Evolutionary conservation across 2,113 vertebrate species (phyloP).

Genomic region (Donacobius atricapilla): DNA sequence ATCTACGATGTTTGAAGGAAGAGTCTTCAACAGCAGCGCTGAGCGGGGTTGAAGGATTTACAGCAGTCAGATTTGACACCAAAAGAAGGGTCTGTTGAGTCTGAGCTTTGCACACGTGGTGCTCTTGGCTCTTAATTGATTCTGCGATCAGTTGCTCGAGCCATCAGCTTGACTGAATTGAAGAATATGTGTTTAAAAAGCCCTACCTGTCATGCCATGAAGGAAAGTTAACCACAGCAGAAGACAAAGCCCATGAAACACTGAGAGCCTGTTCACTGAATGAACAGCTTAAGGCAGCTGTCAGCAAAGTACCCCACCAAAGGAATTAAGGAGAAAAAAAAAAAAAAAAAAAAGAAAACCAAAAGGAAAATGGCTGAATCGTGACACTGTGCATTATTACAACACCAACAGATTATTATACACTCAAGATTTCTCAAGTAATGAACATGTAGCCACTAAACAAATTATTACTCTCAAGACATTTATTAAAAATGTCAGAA

Average conservation of each 20-base stretch:
- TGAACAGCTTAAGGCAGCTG: conserved; percentile 70
- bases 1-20: not conserved
- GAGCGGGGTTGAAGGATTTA: not conserved
- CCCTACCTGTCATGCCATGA: conserved; percentile 28
- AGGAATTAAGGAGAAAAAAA: not conserved
- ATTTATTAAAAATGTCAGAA: conserved; percentile 84
- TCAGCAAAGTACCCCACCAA: conserved; percentile 58
- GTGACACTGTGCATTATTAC: conserved; percentile 56
- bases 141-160: not conserved
- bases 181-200: not conserved
- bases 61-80: not conserved
- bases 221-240: conserved; percentile 33
- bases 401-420: conserved; percentile 52
- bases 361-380: conserved; percentile 21
- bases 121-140: not conserved
- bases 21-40: conserved; percentile 32
- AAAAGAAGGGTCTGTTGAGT: not conserved
- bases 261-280: conserved; percentile 67
- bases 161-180: not conserved
- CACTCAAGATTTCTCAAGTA: conserved; percentile 72
- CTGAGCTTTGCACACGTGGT: not conserved
- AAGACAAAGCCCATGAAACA: conserved; percentile 63
- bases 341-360: not conserved
- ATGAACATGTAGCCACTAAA: conserved; percentile 75
- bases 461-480: conserved; percentile 79